phyloP scores from a whole-genome alignment of 2,888 invertebrate species.

The Leptinotarsa haldemani region DNA sequence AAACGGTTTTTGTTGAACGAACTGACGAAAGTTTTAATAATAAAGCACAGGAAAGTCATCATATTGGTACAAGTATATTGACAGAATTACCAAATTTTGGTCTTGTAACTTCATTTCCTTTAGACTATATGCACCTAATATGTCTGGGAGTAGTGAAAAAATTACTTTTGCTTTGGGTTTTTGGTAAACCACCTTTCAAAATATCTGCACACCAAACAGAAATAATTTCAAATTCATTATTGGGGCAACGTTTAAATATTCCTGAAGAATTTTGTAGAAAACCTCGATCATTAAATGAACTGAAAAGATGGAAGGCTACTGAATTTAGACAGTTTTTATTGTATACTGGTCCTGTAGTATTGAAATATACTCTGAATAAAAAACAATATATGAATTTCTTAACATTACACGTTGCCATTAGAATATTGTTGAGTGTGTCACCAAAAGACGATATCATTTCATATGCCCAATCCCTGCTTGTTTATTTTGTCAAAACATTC shows the following conservation, averaged over 20 bases:
- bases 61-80: slow-evolving; percentile 41
- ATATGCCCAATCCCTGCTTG: slow-evolving; percentile 19
- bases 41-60: slow-evolving; percentile 42
- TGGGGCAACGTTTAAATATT: slow-evolving; percentile 16
- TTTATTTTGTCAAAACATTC: slow-evolving; percentile 26
- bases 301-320: slow-evolving; percentile 27
- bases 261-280: slow-evolving; percentile 27
- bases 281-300: slow-evolving; percentile 23
- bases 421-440: slow-evolving; percentile 28
- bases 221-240: slow-evolving; percentile 3
- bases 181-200: slow-evolving; percentile 28
- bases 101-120: slow-evolving; percentile 46
- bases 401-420: slow-evolving; percentile 28
- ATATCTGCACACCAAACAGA: slow-evolving; percentile 16
- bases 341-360: slow-evolving; percentile 20
- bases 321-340: too few species aligned
- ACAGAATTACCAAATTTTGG: slow-evolving; percentile 45
- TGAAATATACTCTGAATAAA: slow-evolving; percentile 16
- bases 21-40: slow-evolving; percentile 16
- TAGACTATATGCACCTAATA: slow-evolving; percentile 46
- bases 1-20: too few species aligned
- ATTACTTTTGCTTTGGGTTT: slow-evolving; percentile 26
- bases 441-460: slow-evolving; percentile 18
- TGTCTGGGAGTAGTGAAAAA: slow-evolving; percentile 26
- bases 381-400: slow-evolving; percentile 31